Evolutionary conservation across 2,797 vertebrate species (phyloP).

Genomic region (Crocidura indochinensis): DNA sequence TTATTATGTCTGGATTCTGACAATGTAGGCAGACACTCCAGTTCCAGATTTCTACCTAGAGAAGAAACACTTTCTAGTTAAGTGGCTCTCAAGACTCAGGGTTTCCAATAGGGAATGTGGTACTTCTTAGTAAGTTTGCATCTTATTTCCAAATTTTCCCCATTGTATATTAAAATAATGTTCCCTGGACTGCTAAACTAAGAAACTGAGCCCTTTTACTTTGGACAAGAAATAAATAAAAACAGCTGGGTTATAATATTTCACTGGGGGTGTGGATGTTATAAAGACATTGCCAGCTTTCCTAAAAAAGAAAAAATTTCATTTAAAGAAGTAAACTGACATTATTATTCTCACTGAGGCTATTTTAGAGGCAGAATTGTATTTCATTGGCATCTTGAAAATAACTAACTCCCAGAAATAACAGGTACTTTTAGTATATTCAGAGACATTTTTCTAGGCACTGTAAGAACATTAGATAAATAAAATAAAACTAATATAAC

Average conservation of each 20-base stretch:
- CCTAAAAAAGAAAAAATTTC: background rate
- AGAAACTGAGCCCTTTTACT: conserved; percentile 13
- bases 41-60: background rate
- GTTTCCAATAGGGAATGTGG: background rate
- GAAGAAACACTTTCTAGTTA: background rate
- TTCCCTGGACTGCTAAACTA: conserved; percentile 1
- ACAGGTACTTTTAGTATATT: background rate
- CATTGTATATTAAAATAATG: background rate
- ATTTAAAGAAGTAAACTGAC: background rate
- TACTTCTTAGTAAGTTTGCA: background rate
- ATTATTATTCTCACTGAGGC: background rate
- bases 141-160: background rate
- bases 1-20: too few species aligned
- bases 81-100: background rate
- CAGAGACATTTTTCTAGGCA: background rate
- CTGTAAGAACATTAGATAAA: background rate
- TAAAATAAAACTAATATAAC: conserved; percentile 24
- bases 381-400: conserved; percentile 57
- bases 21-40: background rate
- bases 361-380: conserved; percentile 47
- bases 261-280: background rate
- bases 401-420: background rate
- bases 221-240: conserved; percentile 29
- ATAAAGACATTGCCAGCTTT: background rate
- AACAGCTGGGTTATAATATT: background rate